Base-by-base conservation (phyloP, 2,797 vertebrate genomes). In the Ammospiza maritima region DNA sequence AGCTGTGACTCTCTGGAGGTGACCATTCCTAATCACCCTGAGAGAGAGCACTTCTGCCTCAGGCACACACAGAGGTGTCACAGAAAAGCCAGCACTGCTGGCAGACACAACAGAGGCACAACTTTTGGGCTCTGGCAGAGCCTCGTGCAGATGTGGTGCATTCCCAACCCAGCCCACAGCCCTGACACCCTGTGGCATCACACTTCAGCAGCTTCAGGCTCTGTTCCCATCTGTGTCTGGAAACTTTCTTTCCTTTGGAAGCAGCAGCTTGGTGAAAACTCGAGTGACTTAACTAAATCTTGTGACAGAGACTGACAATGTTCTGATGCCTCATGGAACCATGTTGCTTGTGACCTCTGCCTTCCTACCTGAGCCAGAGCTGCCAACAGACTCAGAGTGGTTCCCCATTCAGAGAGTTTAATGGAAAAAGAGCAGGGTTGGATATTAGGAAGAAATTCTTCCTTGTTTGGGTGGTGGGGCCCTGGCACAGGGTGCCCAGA, bases 131-230 rank as follows among this genome's bases (percentile, higher is more conserved):
- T 82, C 64, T 58, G 51, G n/a, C 69, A 83, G 89, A 85, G 53
- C 34, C 40, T 48, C 9, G 1, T 6, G 10, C 21, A 56, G 38
- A 45, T 67, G 61, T 0, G 0, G 42, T 14, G 15, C 57, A 23
- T 75, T 93, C 71, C 51, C 2, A 1, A 5, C 9, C 23, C 73
- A 25, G 56, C 13, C 36, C 45, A 45, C 70, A 62, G 0, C 34
- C n/a, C 73, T 32, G 38, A 62, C 73, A 60, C 26, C 54, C 64
- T 51, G 26, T 42, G 40, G 36, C 32, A 58, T 7, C 9, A n/a
- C 36, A 44, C 56, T 54, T 75, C 23, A 80, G 64, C 73, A 78
- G 1, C 44, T 32, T 69, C 85, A 25, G 57, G 32, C 21, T 92
- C 48, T 26, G 16, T 32, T 71, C 69, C 50, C 44, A n/a, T 26